phyloP scores from a whole-genome alignment of 1,140 invertebrate genomes.

The Drosophila lacertosa region DNA sequence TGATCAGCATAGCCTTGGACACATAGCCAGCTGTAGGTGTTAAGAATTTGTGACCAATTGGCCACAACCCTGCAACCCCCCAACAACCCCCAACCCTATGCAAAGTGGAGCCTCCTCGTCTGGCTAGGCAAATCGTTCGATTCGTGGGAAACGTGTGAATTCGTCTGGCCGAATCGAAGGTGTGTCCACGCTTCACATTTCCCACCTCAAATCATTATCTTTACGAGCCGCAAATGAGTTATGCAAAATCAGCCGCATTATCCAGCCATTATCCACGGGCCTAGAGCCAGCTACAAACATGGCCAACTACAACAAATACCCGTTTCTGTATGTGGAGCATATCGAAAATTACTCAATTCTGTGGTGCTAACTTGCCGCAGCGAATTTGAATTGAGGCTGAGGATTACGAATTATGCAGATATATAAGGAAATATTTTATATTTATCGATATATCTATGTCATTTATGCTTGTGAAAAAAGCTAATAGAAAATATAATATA shows the following conservation, averaged over 20 bases:
- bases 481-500: too few relatives aligned
- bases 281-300: conserved; percentile 15
- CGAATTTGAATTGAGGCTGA: neutral
- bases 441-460: neutral
- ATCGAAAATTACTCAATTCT: conserved; percentile 13
- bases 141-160: conserved; percentile 76
- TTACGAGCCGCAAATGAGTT: conserved; percentile 67
- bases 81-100: too few relatives aligned
- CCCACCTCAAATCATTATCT: conserved; percentile 63
- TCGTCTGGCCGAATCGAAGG: conserved; percentile 58
- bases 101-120: too few relatives aligned
- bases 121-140: conserved; percentile 72
- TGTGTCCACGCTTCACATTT: conserved; percentile 70
- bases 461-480: too few relatives aligned
- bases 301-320: conserved; percentile 6
- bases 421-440: too few relatives aligned
- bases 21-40: conserved; percentile 63
- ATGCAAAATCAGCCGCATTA: conserved; percentile 56
- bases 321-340: neutral
- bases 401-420: too few relatives aligned
- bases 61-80: conserved; percentile 25
- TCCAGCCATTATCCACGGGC: neutral
- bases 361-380: conserved; percentile 15
- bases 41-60: conserved; percentile 82
- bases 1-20: conserved; percentile 44